Evolutionary conservation across 2,888 invertebrate species (phyloP), one percentile per base, ranked within the genome.

Genomic region (Holacanthella duospinosa): DNA sequence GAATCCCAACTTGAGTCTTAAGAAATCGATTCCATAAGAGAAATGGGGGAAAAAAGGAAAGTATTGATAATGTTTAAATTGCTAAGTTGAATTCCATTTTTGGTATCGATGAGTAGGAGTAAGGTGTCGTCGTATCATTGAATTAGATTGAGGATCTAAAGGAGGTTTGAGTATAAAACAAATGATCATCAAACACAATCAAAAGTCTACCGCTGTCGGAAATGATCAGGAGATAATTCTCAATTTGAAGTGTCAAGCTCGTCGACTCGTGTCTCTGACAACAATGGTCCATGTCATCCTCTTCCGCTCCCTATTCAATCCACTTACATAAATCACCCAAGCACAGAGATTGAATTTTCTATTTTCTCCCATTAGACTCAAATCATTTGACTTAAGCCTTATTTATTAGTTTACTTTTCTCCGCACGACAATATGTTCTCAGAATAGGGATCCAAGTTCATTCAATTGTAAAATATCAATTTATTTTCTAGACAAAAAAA

Each of bases 191-290:
- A 64, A 64, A 64, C 63, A 60, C 60, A 64, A 64, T 64, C 55
- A 64, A 66, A 59, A n/a, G 66, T 61, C 61, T 29, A 60, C 62
- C 36, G 54, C 43, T 61, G 66, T 71, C 68, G 71, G 71, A 70
- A 70, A 68, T 68, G 68, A 66, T 69, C 60, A 66, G 68, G 28
- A 65, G 67, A 72, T 72, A 72, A 71, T 70, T 72, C 69, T 68
- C 70, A 70, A 72, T 72, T 70, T 60, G 48, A 55, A 28, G n/a
- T 64, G 64, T 64, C 64, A 9, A 21, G 48, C 16, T 36, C 6
- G 16, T 36, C 9, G 36, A 9, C 16, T 6, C 6, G 36, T 16
- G 36, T 9, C 36, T n/a, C n/a, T n/a, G n/a, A n/a, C n/a, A n/a
- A n/a, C n/a, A n/a, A n/a, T n/a, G n/a, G n/a, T n/a, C n/a, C n/a